Evolutionary conservation across 2,797 vertebrate genomes (phyloP), one percentile per base, ranked within the genome.

Genomic region (Melanotaenia trifasciata): DNA sequence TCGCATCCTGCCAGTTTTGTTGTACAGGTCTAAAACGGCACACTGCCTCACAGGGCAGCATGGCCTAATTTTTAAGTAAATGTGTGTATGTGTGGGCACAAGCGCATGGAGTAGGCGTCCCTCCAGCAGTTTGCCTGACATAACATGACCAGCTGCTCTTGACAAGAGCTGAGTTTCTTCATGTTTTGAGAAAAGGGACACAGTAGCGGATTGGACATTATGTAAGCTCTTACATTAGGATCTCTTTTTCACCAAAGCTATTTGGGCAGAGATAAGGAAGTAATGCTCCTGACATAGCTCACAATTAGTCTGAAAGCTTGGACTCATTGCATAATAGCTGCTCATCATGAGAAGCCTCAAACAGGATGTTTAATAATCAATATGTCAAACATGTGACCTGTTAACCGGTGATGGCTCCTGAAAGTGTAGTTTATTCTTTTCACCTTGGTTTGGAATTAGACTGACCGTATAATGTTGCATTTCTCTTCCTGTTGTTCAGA

Each of bases 71-170:
- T 80, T 86, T 28, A 80, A 85, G 76, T 81, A 51, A 81, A 72
- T 78, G 82, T 85, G 87, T 82, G 85, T 85, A 70, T 84, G 81
- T 88, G 87, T 90, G 89, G 84, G 86, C 80, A 79, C 68, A 64
- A 74, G 82, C 71, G n/a, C 66, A 47, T 68, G 51, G 77, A 82
- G 89, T 81, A 85, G 84, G 86, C 78, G 72, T 87, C 83, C 81
- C 85, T 91, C 86, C 82, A 88, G 84, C 86, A 87, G 87, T 88
- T 80, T 67, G 84, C 86, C 74, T 92, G 88, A 86, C 90, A 87
- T 87, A 89, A 90, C 88, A 89, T 81, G 80, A 87, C 83, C 89
- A 92, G 91, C 91, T 93, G 91, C 86, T 92, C 90, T 85, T 84
- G 76, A 87, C 80, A 83, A 85, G 83, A 81, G 79, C 81, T 58